These are phyloP conservation scores for Neolamprologus cancellatus DNA, from an alignment of 2,113 vertebrate species.

Conservation along the genomic window DNA sequence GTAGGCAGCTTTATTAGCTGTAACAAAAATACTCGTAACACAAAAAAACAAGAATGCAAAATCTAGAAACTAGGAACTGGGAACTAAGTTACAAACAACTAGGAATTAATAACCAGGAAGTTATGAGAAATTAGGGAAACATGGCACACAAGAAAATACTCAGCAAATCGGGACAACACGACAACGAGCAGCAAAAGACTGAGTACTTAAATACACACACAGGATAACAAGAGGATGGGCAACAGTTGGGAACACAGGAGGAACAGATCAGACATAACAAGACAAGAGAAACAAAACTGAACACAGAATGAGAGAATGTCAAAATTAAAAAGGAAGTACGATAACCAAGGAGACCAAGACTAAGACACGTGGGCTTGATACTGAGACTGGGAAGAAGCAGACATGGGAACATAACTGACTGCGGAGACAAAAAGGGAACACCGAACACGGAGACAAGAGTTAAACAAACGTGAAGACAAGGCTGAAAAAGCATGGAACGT, in stretches of 20 bases:
- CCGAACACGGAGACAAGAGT: not conserved
- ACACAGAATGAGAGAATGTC: not conserved
- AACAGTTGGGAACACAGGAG: not conserved
- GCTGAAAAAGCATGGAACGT: not conserved
- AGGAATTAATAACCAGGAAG: not conserved
- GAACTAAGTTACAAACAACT: not conserved
- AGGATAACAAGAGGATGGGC: not conserved
- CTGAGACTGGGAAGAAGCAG: not conserved
- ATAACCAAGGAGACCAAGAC: not conserved
- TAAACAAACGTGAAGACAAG: not conserved
- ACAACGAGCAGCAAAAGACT: not conserved
- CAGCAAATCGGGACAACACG: not conserved
- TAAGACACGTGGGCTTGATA: not conserved
- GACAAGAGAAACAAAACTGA: not conserved
- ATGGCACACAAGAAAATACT: not conserved
- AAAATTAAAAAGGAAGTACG: not conserved
- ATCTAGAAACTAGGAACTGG: not conserved
- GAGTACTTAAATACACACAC: not conserved
- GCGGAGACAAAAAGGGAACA: not conserved
- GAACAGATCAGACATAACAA: not conserved
- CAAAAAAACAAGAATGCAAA: not conserved
- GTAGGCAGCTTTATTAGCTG: not conserved
- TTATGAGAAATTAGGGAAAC: not conserved
- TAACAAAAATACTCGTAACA: not conserved
- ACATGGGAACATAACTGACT: not conserved